These are phyloP conservation scores for Podarcis siculus DNA, from an alignment of 2,797 vertebrate species.

Conservation along the genomic window DNA sequence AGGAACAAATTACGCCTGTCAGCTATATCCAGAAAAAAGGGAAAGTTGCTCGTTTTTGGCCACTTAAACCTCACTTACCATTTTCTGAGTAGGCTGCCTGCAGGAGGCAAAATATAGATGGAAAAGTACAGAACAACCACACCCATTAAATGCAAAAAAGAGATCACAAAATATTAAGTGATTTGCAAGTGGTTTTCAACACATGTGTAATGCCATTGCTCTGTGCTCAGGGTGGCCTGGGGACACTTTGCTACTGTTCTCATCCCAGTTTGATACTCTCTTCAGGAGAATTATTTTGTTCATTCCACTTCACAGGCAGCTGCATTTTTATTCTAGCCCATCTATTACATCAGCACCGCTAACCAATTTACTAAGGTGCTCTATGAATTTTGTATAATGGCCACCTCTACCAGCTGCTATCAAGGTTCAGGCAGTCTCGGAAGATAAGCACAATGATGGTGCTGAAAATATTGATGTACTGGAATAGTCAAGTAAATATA, in stretches of 20 bases:
- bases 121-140: background rate
- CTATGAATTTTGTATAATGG: constrained; percentile 3
- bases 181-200: background rate
- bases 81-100: background rate
- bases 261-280: background rate
- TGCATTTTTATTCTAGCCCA: background rate
- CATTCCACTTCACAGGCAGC: background rate
- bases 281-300: background rate
- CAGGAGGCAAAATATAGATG: background rate
- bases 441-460: background rate
- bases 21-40: background rate
- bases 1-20: background rate
- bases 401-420: constrained; percentile 8
- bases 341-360: background rate
- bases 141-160: background rate
- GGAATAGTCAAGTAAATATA: background rate
- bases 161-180: background rate
- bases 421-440: background rate
- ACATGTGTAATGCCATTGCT: background rate
- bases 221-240: background rate
- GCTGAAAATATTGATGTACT: background rate
- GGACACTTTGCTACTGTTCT: background rate
- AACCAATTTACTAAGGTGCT: background rate
- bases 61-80: background rate
- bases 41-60: background rate